Base-by-base conservation (phyloP, 2,888 invertebrate species). In the Merodon equestris region DNA sequence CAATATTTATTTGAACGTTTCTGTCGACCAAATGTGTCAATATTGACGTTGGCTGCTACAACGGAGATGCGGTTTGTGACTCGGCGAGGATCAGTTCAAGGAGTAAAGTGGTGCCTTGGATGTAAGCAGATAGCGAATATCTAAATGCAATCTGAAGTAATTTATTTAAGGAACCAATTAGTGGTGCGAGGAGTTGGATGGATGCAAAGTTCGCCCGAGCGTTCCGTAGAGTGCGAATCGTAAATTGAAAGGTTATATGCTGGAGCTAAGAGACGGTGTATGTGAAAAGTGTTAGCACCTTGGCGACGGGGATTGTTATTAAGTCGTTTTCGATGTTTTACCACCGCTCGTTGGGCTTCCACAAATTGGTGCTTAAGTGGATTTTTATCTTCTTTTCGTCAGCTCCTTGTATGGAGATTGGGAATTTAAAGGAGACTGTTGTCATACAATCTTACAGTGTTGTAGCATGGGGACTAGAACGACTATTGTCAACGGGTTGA, bases 11-110 rank as follows among this genome's bases (percentile, higher is more conserved):
- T 57, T 68, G 54, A 54, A 61, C 51, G 47, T 13, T 44, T 48
- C 15, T 34, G 40, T 19, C 51, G 72, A 54, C 56, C 57, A 47
- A 53, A 56, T 15, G 72, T 72, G 76, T 72, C 72, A 77, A 72
- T 77, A 77, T 77, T 77, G 76, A 77, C 72, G 51, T 67, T 57
- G 66, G 56, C 47, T 54, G 48, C 4, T 27, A 27, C 36, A 1
- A 27, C 44, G 54, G 56, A 45, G 50, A 74, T 74, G 67, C 60
- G 53, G 53, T 9, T 58, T 58, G 45, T 9, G 53, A 14, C 27
- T 27, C 18, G 45, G 51, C 18, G 18, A 34, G 50, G 58, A 60
- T 50, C 64, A 60, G 14, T 18, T 27, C 17, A 38, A 1, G 17
- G 54, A 58, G 38, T 58, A 50, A 67, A 57, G 18, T 51, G 50